Percentiles rank a stretch among this genome's conserved stretches.
Conservation (phyloP, 2,888 invertebrate species). For the Tenthredo mesomela region DNA sequence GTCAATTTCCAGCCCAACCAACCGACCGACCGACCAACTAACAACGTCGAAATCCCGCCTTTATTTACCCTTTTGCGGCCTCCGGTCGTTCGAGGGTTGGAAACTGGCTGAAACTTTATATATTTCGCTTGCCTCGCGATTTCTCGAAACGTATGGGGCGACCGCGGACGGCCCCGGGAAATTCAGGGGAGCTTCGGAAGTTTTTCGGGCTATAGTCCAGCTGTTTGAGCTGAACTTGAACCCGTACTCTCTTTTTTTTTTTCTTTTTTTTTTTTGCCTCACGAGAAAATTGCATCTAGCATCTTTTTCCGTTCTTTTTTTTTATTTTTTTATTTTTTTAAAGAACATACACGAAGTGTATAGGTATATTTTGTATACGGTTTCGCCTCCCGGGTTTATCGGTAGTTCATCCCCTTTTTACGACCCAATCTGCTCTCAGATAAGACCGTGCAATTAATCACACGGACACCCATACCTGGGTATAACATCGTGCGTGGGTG, state of each 20-base stretch:
- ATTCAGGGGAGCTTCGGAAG: neutral
- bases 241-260: neutral
- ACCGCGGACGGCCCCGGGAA: neutral
- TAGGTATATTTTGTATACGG: neutral
- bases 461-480: conserved; percentile 15
- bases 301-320: neutral
- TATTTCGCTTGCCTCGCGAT: conserved; percentile 45
- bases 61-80: conserved; percentile 46
- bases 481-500: neutral
- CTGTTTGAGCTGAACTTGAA: conserved; percentile 36
- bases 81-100: conserved; percentile 34
- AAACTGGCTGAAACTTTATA: conserved; percentile 37
- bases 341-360: neutral
- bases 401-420: conserved; percentile 49
- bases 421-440: conserved; percentile 55
- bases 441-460: conserved; percentile 59
- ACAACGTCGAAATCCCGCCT: conserved; percentile 35
- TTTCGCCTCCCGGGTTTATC: conserved; percentile 36
- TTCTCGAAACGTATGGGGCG: conserved; percentile 3
- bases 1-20: conserved; percentile 35
- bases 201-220: neutral
- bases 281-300: neutral
- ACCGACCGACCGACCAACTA: conserved; percentile 37
- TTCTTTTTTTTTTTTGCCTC: neutral
- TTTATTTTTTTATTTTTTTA: neutral